phyloP scores from a whole-genome alignment of 2,888 invertebrate genomes.

The Cheiracanthium punctorium region DNA sequence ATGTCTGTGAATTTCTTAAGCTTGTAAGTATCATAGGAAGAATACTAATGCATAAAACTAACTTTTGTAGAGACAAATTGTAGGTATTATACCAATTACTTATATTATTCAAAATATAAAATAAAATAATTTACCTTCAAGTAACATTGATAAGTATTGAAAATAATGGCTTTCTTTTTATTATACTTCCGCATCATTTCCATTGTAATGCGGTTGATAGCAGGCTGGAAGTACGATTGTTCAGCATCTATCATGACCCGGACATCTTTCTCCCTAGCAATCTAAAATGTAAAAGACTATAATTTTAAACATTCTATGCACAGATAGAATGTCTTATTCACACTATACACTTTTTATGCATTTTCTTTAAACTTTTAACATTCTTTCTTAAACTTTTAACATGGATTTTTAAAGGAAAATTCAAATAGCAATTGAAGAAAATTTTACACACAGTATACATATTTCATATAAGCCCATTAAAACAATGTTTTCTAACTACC shows the following conservation, averaged over 20 bases:
- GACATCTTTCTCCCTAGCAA: slow-evolving; percentile 92
- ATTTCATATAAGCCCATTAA: no score
- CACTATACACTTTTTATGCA: neutral
- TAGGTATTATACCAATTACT: no score
- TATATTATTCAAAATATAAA: neutral
- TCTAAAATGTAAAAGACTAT: slow-evolving; percentile 80
- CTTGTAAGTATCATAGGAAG: no score
- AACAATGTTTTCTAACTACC: no score
- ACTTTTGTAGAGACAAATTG: no score
- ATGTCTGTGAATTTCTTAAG: no score
- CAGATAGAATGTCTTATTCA: no score
- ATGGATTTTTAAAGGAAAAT: no score
- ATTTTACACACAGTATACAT: no score
- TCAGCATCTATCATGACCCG: slow-evolving; percentile 99
- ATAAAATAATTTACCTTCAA: slow-evolving; percentile 79
- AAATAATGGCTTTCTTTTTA: slow-evolving; percentile 89
- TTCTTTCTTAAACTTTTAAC: neutral
- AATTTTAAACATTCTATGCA: no score
- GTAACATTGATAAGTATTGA: slow-evolving; percentile 99
- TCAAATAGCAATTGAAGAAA: no score
- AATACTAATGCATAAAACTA: no score
- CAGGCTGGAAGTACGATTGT: slow-evolving; percentile 99
- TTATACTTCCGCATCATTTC: slow-evolving; percentile 99
- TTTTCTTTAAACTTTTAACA: neutral
- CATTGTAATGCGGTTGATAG: slow-evolving; percentile 95